Evolutionary conservation across 2,888 invertebrate genomes (phyloP).

Genomic region (Andrena praecox): DNA sequence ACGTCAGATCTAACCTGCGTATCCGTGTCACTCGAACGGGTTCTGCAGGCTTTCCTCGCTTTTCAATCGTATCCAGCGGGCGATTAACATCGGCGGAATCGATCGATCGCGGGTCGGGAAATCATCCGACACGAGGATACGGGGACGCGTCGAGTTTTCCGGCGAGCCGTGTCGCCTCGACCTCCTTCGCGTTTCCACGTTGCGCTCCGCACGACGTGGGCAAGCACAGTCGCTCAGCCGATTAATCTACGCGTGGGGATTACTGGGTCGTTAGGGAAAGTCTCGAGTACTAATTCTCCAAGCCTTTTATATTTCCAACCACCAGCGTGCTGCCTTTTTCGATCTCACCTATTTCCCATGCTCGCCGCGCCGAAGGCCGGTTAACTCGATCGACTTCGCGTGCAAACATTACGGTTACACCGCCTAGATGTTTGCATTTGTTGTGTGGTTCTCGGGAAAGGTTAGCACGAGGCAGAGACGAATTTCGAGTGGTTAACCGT

Average conservation of each 20-base stretch:
- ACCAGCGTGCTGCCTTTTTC: neutral
- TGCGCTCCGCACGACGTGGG: neutral
- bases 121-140: neutral
- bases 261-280: too few species aligned
- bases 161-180: conserved; percentile 25
- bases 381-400: conserved; percentile 1
- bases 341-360: conserved; percentile 28
- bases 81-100: too few species aligned
- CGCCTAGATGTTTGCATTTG: neutral
- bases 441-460: neutral
- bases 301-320: neutral
- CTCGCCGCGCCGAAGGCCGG: conserved; percentile 11
- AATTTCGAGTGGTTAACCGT: neutral
- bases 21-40: too few species aligned
- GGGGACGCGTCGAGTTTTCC: neutral
- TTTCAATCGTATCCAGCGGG: too few species aligned
- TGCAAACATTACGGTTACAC: neutral
- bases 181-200: neutral
- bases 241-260: neutral
- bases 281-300: too few species aligned
- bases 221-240: neutral
- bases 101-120: neutral
- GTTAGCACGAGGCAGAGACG: neutral
- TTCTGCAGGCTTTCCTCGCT: too few species aligned
- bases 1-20: too few species aligned